phyloP scores from a whole-genome alignment of 30 jellyfish, hydroid and myxozoan genomes.

The Hydractinia echinata region DNA sequence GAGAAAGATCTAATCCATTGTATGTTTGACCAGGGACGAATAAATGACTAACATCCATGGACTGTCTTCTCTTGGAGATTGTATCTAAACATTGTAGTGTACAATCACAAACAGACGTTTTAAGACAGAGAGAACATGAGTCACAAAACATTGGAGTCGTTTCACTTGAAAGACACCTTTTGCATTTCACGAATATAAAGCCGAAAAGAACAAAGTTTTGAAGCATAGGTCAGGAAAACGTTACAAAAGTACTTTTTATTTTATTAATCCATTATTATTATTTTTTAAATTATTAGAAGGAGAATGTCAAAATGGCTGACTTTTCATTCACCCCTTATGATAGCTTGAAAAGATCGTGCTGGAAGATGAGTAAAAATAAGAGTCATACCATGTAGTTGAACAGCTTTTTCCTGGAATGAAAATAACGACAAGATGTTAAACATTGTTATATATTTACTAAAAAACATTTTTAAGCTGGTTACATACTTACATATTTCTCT shows the following conservation, averaged over 20 bases:
- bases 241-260: too few relatives aligned
- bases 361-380: not conserved
- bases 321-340: not conserved
- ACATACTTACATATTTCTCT: conserved; percentile 6
- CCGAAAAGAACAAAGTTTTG: not conserved
- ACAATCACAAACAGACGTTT: not conserved
- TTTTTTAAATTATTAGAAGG: not conserved
- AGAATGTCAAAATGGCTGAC: not conserved
- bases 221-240: not conserved
- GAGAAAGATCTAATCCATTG: conserved; percentile 10
- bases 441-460: too few relatives aligned
- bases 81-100: not conserved
- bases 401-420: conserved; percentile 6
- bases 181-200: not conserved
- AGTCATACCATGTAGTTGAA: not conserved
- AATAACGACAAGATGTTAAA: not conserved
- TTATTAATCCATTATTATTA: too few relatives aligned
- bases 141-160: not conserved
- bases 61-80: not conserved
- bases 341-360: not conserved
- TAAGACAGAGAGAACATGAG: not conserved
- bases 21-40: not conserved
- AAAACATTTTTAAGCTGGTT: not conserved
- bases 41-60: conserved; percentile 1
- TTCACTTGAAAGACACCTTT: not conserved